These are phyloP conservation scores for Apostichopus californicus DNA, from an alignment of 35 echinoderm and acorn worm genomes.

Conservation along the genomic window DNA sequence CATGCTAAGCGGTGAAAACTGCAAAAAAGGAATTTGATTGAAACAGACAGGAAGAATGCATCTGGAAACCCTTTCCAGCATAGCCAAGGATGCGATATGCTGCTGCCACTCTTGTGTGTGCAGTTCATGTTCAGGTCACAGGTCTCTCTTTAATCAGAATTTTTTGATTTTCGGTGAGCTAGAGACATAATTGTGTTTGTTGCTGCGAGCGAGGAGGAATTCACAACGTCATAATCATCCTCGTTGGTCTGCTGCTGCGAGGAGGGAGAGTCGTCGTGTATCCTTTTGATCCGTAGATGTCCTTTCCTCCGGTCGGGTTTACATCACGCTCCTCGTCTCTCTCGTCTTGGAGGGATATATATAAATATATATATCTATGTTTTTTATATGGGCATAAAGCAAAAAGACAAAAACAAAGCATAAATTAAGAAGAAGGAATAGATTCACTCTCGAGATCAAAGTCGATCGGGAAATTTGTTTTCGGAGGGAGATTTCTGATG, in stretches of 20 bases:
- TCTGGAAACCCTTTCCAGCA: not conserved
- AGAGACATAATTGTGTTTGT: slow-evolving; percentile 1
- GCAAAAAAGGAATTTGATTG: not conserved
- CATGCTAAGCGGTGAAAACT: slow-evolving; percentile 20
- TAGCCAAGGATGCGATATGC: not conserved
- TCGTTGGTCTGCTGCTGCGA: not conserved
- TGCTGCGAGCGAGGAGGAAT: not conserved
- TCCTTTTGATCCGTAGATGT: not conserved
- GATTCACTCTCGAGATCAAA: no score
- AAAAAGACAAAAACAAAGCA: no score
- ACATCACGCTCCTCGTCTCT: not conserved
- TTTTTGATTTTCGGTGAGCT: not conserved
- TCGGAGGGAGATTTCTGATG: no score
- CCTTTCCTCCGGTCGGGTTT: not conserved
- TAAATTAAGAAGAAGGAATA: no score
- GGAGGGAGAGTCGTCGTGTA: not conserved
- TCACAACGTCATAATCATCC: not conserved
- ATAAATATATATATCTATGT: no score
- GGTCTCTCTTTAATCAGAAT: not conserved
- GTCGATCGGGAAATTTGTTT: no score
- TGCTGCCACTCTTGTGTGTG: not conserved
- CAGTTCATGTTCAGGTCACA: slow-evolving; percentile 41
- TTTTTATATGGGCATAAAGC: no score
- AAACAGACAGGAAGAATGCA: slow-evolving; percentile 20
- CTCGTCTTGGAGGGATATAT: no score